phyloP scores from a whole-genome alignment of 2,797 vertebrate species.

The Enteromius mattozi region DNA sequence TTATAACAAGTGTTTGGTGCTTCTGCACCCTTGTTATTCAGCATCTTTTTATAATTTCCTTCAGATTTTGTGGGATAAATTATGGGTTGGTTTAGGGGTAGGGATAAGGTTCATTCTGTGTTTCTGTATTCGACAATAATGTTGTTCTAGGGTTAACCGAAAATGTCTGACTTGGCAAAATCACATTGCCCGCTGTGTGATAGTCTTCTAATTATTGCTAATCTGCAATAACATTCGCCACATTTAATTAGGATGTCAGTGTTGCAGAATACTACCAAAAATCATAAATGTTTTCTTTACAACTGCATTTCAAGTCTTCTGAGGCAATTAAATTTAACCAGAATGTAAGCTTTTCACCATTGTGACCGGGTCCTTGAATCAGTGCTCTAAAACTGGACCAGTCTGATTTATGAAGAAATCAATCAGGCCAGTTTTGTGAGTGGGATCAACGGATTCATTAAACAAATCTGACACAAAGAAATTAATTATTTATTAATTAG shows the following conservation, averaged over 20 bases:
- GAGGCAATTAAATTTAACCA: neutral
- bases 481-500: neutral
- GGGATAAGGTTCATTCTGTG: too few species aligned
- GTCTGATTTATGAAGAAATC: neutral
- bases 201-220: neutral
- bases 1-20: too few species aligned
- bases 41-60: too few species aligned
- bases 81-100: too few species aligned
- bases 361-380: neutral
- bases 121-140: too few species aligned
- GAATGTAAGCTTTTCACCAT: neutral
- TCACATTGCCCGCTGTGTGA: too few species aligned
- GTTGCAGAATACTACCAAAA: neutral
- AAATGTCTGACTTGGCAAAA: too few species aligned
- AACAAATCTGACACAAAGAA: neutral
- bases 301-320: neutral
- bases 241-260: neutral
- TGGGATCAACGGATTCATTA: neutral
- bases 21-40: too few species aligned
- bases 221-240: neutral
- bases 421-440: neutral
- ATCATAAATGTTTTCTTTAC: neutral
- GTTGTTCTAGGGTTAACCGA: too few species aligned
- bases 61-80: too few species aligned
- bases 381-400: neutral